Percentiles rank a stretch among this genome's conserved stretches.
Evolutionary conservation across 2,888 invertebrate species (phyloP).

Genomic region (Tridacna gigas): DNA sequence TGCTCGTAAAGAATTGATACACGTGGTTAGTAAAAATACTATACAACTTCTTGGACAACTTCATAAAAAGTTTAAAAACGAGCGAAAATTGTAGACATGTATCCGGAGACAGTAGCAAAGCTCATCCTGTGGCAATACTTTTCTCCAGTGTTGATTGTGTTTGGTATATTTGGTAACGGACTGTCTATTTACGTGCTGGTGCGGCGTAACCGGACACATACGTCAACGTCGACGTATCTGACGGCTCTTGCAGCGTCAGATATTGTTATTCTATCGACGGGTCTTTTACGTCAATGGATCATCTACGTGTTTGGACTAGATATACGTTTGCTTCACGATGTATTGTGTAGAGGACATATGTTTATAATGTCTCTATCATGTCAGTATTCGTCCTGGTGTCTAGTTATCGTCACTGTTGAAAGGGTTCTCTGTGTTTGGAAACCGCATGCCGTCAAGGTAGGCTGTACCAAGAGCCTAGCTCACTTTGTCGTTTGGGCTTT

Average conservation of each 20-base stretch:
- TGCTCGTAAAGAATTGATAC: too few relatives aligned
- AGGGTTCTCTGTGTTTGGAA: slow-evolving; percentile 70
- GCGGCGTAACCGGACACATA: slow-evolving; percentile 49
- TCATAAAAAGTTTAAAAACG: too few relatives aligned
- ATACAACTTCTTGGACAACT: too few relatives aligned
- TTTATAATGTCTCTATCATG: slow-evolving; percentile 68
- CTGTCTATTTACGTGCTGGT: slow-evolving; percentile 67
- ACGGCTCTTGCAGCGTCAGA: slow-evolving; percentile 68
- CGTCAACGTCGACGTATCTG: slow-evolving; percentile 71
- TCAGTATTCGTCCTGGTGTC: slow-evolving; percentile 75
- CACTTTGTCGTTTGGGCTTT: slow-evolving; percentile 24
- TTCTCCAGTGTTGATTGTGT: too few relatives aligned
- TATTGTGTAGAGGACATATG: slow-evolving; percentile 66
- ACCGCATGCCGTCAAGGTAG: slow-evolving; percentile 70
- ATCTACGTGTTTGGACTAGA: slow-evolving; percentile 50
- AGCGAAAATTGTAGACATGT: too few relatives aligned
- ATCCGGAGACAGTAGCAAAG: too few relatives aligned
- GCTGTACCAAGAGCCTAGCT: slow-evolving; percentile 62
- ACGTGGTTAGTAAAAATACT: too few relatives aligned
- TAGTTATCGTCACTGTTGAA: slow-evolving; percentile 75
- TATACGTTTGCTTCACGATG: slow-evolving; percentile 51
- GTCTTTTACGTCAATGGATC: slow-evolving; percentile 68
- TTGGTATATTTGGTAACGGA: slow-evolving; percentile 74
- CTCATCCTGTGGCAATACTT: too few relatives aligned
- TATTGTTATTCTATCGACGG: slow-evolving; percentile 68